These are phyloP conservation scores for Alexandromys fortis DNA, from an alignment of 2,113 vertebrate species.

Conservation along the genomic window DNA sequence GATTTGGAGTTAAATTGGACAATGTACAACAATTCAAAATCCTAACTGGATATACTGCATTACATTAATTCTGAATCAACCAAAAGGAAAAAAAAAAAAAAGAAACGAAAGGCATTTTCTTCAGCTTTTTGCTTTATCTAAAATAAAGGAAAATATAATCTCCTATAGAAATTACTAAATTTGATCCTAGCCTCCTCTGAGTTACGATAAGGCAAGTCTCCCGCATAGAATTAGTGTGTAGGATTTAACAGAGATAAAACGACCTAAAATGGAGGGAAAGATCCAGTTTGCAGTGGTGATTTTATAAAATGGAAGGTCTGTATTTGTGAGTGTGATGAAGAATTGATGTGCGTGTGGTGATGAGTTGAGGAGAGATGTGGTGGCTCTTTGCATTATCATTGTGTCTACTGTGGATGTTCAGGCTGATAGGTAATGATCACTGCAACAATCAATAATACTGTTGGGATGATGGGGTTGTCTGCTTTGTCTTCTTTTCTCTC, in stretches of 20 bases:
- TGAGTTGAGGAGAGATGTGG: not conserved
- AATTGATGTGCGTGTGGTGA: not conserved
- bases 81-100: not conserved
- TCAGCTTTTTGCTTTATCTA: not conserved
- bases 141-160: slow-evolving; percentile 27
- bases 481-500: slow-evolving; percentile 40
- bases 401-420: not conserved
- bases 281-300: not conserved
- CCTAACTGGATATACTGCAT: slow-evolving; percentile 19
- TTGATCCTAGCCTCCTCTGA: not conserved
- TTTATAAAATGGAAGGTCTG: slow-evolving; percentile 51
- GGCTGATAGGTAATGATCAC: not conserved
- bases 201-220: slow-evolving; percentile 18
- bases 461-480: not conserved
- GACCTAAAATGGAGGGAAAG: slow-evolving; percentile 7
- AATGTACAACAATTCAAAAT: slow-evolving; percentile 4
- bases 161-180: slow-evolving; percentile 1
- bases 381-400: slow-evolving; percentile 22
- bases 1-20: slow-evolving; percentile 22
- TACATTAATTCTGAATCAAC: not conserved
- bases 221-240: slow-evolving; percentile 9
- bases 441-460: not conserved
- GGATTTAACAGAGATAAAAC: not conserved
- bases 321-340: not conserved
- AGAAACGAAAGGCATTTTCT: not conserved